Conservation (phyloP, 2,113 vertebrate genomes). For the Mastomys natalensis region DNA sequence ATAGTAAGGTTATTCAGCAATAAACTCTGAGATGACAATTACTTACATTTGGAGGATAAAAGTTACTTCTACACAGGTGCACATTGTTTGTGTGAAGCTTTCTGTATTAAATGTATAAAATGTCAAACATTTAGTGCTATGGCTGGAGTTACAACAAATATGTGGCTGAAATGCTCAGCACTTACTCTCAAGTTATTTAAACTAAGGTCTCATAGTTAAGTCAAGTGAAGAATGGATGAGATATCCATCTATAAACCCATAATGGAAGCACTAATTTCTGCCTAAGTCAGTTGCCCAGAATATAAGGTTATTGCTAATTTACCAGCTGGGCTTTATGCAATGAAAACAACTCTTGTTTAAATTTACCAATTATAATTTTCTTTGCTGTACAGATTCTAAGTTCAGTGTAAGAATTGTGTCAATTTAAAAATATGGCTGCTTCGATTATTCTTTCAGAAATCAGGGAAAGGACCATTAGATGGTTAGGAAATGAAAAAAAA, state of each 20-base stretch:
- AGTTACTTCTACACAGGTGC: neutral
- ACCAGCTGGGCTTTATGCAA: neutral
- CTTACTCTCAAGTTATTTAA: neutral
- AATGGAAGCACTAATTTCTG: neutral
- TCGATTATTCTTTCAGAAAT: neutral
- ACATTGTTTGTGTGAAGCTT: neutral
- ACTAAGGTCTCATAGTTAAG: neutral
- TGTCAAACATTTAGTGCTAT: neutral
- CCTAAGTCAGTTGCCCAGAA: neutral
- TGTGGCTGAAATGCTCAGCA: neutral
- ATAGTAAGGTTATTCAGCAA: too few species aligned
- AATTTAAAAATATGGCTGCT: neutral
- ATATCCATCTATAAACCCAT: neutral
- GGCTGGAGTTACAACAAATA: neutral
- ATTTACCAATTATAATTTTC: neutral
- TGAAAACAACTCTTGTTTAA: neutral
- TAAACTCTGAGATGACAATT: too few species aligned
- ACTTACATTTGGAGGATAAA: too few species aligned
- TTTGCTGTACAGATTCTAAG: neutral
- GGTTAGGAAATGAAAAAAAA: neutral
- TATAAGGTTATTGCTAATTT: neutral
- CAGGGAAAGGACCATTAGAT: neutral
- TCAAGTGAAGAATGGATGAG: neutral
- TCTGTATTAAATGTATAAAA: neutral
- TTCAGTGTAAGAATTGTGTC: neutral